A percentile compares a stretch with the other conserved stretches of the same genome.
phyloP scores from a whole-genome alignment of 2,113 vertebrate species.

The Lepus europaeus region DNA sequence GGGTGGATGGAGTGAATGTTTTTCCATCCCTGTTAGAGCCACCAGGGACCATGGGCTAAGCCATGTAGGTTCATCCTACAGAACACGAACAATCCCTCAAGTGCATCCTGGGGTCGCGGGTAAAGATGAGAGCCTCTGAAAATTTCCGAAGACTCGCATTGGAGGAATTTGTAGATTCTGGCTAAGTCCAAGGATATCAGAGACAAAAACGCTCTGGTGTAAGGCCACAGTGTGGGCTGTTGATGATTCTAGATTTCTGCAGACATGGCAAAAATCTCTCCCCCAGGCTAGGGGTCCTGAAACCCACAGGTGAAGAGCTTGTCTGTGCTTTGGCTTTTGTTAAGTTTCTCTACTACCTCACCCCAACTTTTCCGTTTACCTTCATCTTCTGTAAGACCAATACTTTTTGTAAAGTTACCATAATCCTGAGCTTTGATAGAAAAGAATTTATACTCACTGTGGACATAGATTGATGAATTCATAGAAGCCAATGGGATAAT shows the following conservation, averaged over 20 bases:
- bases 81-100: background rate
- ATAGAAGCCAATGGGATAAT: background rate
- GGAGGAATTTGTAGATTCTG: background rate
- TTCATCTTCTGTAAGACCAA: background rate
- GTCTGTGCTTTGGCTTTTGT: background rate
- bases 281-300: background rate
- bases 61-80: rapidly evolving
- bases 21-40: background rate
- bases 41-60: background rate
- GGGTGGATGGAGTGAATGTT: background rate
- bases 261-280: background rate
- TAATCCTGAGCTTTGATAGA: background rate
- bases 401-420: background rate
- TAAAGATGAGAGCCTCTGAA: background rate
- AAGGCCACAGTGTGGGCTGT: background rate
- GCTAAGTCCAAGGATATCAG: background rate
- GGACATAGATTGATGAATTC: background rate
- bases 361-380: rapidly evolving
- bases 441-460: background rate
- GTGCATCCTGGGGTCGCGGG: background rate
- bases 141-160: background rate
- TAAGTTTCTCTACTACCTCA: background rate
- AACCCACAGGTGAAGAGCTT: background rate
- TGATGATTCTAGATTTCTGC: background rate
- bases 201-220: no score